A percentile compares a stretch with the other conserved stretches of the same genome.
phyloP scores from a whole-genome alignment of 2,797 vertebrate genomes.

The Lerista edwardsae region DNA sequence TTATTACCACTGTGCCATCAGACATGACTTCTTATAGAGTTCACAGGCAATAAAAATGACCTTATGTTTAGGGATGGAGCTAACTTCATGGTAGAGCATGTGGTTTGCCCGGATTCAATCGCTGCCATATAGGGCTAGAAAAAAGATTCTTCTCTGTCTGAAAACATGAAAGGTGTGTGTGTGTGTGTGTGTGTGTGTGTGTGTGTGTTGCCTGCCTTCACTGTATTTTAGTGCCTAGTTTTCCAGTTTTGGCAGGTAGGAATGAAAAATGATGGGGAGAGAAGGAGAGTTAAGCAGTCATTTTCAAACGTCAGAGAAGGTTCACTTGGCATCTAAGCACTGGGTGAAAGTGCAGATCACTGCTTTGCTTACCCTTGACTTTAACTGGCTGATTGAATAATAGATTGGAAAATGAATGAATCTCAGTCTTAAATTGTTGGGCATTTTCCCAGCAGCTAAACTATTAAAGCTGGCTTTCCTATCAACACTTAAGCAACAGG shows the following conservation, averaged over 20 bases:
- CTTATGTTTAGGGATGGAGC: too few relatives aligned
- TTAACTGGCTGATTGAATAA: not conserved
- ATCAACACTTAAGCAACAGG: constrained; percentile 17
- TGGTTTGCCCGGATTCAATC: too few relatives aligned
- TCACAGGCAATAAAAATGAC: too few relatives aligned
- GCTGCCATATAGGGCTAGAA: too few relatives aligned
- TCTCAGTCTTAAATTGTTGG: constrained; percentile 5
- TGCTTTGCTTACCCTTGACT: constrained; percentile 22
- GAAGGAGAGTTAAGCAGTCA: not conserved
- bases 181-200: not conserved
- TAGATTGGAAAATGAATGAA: not conserved
- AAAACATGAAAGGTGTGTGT: not conserved
- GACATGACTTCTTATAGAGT: too few relatives aligned
- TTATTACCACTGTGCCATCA: not conserved
- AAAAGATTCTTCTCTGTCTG: too few relatives aligned
- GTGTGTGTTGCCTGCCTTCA: too few relatives aligned
- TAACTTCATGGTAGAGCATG: too few relatives aligned
- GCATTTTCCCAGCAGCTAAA: constrained; percentile 16
- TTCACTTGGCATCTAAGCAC: not conserved
- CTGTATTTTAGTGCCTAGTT: not conserved
- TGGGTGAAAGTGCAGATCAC: not conserved
- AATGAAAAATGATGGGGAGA: constrained; percentile 5
- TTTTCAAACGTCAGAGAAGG: not conserved
- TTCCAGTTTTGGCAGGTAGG: not conserved
- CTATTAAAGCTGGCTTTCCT: constrained; percentile 24